Percentiles rank a stretch among this genome's conserved stretches.
These are phyloP conservation scores for Anomalospiza imberbis DNA, from an alignment of 2,797 vertebrate species.

Conservation along the genomic window DNA sequence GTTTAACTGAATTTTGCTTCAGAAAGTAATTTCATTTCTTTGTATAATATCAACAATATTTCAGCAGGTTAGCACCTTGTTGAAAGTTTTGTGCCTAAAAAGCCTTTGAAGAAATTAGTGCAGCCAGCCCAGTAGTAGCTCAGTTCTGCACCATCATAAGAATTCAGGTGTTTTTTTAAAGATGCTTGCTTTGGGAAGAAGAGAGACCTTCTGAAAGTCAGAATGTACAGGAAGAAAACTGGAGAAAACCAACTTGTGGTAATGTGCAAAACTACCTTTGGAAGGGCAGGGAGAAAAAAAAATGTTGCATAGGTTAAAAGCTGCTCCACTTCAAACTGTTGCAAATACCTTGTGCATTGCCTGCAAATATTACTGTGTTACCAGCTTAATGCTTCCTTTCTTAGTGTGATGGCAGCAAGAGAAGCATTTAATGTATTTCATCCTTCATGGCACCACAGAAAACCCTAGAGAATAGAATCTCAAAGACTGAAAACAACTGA, in stretches of 20 bases:
- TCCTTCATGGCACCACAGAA: neutral
- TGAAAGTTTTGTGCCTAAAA: neutral
- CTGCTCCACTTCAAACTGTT: neutral
- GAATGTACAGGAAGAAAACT: neutral
- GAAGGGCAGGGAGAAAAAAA: neutral
- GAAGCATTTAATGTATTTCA: neutral
- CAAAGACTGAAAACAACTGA: neutral
- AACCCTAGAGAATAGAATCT: neutral
- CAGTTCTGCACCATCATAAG: neutral
- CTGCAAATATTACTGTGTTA: neutral
- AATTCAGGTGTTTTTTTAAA: neutral
- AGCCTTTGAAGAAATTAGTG: neutral
- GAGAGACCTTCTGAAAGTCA: neutral
- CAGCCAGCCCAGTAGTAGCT: neutral
- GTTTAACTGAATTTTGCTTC: neutral
- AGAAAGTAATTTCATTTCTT: neutral
- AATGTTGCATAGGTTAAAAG: neutral
- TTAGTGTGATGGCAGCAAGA: neutral
- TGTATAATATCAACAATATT: neutral
- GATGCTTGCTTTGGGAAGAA: neutral
- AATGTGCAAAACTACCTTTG: neutral
- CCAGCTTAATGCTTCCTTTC: neutral
- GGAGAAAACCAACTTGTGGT: neutral
- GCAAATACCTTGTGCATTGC: neutral
- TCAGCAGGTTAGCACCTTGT: neutral